These are phyloP conservation scores for Phyllotreta cruciferae DNA, from an alignment of 2,888 invertebrate genomes.

Conservation along the genomic window DNA sequence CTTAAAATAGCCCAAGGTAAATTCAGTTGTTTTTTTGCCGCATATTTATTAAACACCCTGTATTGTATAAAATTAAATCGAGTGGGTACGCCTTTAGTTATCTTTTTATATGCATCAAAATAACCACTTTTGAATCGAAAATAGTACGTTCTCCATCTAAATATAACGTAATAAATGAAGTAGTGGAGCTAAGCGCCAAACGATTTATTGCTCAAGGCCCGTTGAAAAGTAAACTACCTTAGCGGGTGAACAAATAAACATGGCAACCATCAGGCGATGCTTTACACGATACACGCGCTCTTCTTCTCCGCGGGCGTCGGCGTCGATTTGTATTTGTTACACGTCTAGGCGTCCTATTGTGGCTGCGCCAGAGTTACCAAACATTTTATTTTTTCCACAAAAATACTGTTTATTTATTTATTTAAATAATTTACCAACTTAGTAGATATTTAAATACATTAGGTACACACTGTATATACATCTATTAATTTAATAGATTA, in stretches of 20 bases:
- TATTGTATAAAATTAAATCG: too few relatives aligned
- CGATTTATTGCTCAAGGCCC: slow-evolving; percentile 54
- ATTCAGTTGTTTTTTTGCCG: too few relatives aligned
- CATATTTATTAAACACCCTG: too few relatives aligned
- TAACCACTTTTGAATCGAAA: slow-evolving; percentile 5
- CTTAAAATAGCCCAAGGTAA: too few relatives aligned
- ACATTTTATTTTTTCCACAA: slow-evolving; percentile 16
- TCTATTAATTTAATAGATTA: too few relatives aligned
- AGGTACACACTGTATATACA: too few relatives aligned
- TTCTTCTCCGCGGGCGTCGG: slow-evolving; percentile 34
- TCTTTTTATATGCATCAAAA: too few relatives aligned
- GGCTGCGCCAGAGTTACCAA: slow-evolving; percentile 43
- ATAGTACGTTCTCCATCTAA: slow-evolving; percentile 26
- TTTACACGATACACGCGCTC: slow-evolving; percentile 46
- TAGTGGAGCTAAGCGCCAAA: slow-evolving; percentile 43
- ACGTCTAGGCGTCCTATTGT: slow-evolving; percentile 46
- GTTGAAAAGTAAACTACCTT: slow-evolving; percentile 53
- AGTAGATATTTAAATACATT: too few relatives aligned
- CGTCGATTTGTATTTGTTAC: slow-evolving; percentile 48
- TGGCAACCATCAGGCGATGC: slow-evolving; percentile 46
- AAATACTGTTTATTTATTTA: not conserved
- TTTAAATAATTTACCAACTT: not conserved
- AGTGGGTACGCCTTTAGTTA: too few relatives aligned
- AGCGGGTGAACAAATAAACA: slow-evolving; percentile 53
- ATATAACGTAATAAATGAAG: slow-evolving; percentile 32